Evolutionary conservation across 2,888 invertebrate genomes (phyloP), one percentile per base, ranked within the genome.

Genomic region (Microctonus aethiopoides): DNA sequence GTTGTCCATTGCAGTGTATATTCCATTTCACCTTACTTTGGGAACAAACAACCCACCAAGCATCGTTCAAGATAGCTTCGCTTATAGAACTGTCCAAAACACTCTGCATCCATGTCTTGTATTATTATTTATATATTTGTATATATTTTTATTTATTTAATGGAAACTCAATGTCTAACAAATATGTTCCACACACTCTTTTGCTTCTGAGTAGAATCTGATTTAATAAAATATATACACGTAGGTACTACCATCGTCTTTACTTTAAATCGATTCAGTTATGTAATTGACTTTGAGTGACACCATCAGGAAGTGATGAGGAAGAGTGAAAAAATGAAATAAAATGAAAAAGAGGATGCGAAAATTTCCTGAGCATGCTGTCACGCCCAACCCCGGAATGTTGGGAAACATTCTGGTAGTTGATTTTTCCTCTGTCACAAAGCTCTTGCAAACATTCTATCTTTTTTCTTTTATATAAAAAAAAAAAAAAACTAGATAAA

Each of bases 1-100:
- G 39, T 11, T n/a, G n/a, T 13, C n/a, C 52, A 22, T 24, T 65
- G 20, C 54, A 36, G 24, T 11, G 29, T n/a, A 39, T 39, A 26
- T 29, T 54, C 36, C 24, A 51, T 29, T 63, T 32, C 41, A 52
- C 34, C 29, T 52, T 22, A 24, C 65, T 65, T 39, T 65, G 24
- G 32, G 16, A 24, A 36, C 54, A 36, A 51, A 41, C 32, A 60
- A 16, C 36, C 20, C 20, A 36, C 10, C 36, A 32, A 22, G 46
- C 26, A 54, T 65, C 13, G 29, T 51, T 51, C 46, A 34, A 32
- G 59, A 59, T 59, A 26, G 51, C 39, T 60, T 61, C 36, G 64
- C 39, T 60, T 59, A 36, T 69, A 22, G 34, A 39, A 34, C 65
- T 69, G 69, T 69, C 60, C 52, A 64, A 59, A 65, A 52, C 65